Conservation (phyloP, 1,140 invertebrate species). For the Zaprionus camerounensis region DNA sequence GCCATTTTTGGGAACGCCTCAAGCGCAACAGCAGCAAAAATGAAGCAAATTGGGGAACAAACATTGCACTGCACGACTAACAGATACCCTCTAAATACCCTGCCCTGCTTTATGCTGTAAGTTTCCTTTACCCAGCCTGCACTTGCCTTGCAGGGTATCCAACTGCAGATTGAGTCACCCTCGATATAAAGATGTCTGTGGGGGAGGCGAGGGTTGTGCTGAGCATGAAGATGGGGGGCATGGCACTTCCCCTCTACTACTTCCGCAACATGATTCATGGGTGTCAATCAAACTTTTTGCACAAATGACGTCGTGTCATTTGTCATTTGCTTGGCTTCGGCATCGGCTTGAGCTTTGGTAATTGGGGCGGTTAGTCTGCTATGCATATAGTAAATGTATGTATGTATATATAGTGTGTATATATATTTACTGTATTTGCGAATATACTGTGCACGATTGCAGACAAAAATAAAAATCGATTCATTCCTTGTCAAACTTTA, state of each 20-base stretch:
- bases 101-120: too few relatives aligned
- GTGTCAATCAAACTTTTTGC: conserved; percentile 71
- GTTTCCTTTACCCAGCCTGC: background rate
- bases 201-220: background rate
- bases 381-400: background rate
- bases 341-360: conserved; percentile 27
- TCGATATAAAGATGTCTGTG: background rate
- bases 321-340: conserved; percentile 52
- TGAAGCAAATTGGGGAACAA: conserved; percentile 22
- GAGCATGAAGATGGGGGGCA: background rate
- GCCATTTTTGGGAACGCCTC: conserved; percentile 45
- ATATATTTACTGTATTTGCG: background rate
- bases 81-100: background rate
- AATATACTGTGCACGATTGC: conserved; percentile 38
- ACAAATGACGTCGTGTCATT: conserved; percentile 29
- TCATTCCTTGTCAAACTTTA: conserved; percentile 2
- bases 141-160: background rate
- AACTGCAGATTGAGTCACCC: background rate
- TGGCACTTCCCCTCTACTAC: conserved; percentile 19
- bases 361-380: conserved; percentile 47
- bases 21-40: conserved; percentile 46
- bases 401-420: too few relatives aligned
- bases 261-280: conserved; percentile 71
- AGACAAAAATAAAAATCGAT: conserved; percentile 60
- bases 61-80: conserved; percentile 1